Evolutionary conservation across 2,113 vertebrate genomes (phyloP), one percentile per base, ranked within the genome.

Genomic region (Istiophorus platypterus): DNA sequence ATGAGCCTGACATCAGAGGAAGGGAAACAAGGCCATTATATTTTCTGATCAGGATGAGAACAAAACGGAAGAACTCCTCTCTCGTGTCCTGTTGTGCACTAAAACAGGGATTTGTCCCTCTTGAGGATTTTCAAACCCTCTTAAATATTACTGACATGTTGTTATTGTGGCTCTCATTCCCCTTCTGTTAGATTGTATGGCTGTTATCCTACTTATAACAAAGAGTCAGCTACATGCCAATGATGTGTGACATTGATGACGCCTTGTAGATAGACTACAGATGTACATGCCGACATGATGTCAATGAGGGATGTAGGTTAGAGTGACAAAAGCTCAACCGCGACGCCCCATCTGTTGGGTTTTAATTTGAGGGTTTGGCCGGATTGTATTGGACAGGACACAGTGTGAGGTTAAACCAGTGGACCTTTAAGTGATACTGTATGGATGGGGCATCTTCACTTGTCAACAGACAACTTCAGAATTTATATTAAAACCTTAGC

Each of bases 71-170:
- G 45, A 41, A 51, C 65, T 69, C 63, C 62, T 70, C 79, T 58
- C 76, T 58, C 54, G 2, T 89, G 80, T 84, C 74, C 82, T 80
- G 59, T 49, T 84, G 41, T 72, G 81, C 81, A 41, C 85, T 86
- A 49, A 89, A 89, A 88, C 72, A 80, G 72, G 90, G 92, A 92
- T 93, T 93, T 92, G 72, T 85, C 63, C 78, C 92, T 89, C 90
- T 80, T 89, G 89, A 91, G 88, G 87, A 92, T 91, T 90, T 85
- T 49, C 73, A 88, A 91, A 89, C 79, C 89, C 85, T 94, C 90
- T 93, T 89, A 90, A 91, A 92, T 85, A 82, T 92, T 78, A 88
- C 89, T 59, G 58, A 51, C 85, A 76, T 92, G 84, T 65, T 89
- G 52, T 91, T 91, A 85, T 90, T 89, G 72, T 81, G 42, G 47